These are phyloP conservation scores for Stichodactyla mertensii DNA, from an alignment of 64 coral and sea anemone genomes.

Conservation along the genomic window DNA sequence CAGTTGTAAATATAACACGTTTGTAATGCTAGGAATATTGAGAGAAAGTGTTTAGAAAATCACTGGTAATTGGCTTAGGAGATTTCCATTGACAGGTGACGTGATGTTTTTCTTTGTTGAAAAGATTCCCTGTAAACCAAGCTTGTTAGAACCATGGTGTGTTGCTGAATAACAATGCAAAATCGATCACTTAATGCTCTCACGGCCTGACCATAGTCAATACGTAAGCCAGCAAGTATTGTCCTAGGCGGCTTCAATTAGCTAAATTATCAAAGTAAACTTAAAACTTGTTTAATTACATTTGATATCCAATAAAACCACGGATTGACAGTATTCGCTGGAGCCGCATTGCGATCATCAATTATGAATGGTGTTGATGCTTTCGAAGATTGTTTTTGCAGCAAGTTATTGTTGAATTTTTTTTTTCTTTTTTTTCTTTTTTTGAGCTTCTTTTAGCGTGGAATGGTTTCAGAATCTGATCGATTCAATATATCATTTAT, in stretches of 20 bases:
- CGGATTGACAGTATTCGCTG: neutral
- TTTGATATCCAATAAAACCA: neutral
- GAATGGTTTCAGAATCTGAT: too few relatives aligned
- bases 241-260: neutral
- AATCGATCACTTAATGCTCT: neutral
- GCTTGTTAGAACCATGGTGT: neutral
- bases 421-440: neutral
- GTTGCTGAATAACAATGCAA: neutral
- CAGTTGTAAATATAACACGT: neutral
- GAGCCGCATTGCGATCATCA: slow-evolving; percentile 2
- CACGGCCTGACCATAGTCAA: neutral
- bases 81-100: neutral
- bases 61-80: neutral
- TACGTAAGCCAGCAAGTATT: neutral
- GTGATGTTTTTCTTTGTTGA: neutral
- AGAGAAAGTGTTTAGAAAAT: neutral
- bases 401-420: neutral
- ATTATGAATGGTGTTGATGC: neutral
- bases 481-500: neutral
- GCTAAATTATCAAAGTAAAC: neutral
- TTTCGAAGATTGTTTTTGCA: neutral
- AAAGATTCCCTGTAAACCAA: neutral
- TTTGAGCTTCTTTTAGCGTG: neutral
- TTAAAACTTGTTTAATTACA: neutral
- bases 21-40: neutral